Evolutionary conservation across 35 echinoderm and acorn worm genomes (phyloP).

Genomic region (Diadema setosum): DNA sequence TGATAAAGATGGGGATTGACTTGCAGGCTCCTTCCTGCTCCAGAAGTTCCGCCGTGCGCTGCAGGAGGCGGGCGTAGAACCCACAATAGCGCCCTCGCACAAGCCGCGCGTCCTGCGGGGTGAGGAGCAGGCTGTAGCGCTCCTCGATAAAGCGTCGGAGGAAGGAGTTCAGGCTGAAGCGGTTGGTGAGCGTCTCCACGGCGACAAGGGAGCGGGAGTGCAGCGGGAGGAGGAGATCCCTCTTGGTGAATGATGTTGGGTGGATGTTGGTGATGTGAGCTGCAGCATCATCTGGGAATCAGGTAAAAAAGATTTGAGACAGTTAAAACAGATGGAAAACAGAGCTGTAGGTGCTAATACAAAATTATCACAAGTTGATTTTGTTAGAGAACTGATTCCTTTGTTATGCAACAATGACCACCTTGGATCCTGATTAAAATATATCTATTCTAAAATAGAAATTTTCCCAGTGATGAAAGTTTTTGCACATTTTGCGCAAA

Average conservation of each 20-base stretch:
- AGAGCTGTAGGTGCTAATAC: no score
- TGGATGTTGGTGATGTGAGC: not conserved
- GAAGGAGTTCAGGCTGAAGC: not conserved
- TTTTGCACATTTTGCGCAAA: no score
- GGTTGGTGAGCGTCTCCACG: not conserved
- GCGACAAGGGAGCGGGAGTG: not conserved
- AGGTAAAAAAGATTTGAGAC: no score
- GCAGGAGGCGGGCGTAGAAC: not conserved
- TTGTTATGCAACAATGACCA: no score
- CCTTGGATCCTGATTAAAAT: no score
- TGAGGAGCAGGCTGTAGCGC: not conserved
- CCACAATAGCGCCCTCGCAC: not conserved
- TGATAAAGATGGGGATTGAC: not conserved
- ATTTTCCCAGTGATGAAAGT: no score
- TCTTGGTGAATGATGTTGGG: not conserved
- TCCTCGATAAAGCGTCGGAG: not conserved
- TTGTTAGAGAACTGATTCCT: no score
- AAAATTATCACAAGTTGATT: no score
- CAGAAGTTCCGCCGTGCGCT: not conserved
- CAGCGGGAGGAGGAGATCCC: slow-evolving; percentile 1
- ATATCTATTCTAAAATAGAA: no score
- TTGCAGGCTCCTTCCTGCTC: slow-evolving; percentile 4
- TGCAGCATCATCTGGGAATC: not conserved
- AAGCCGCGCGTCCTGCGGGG: not conserved
- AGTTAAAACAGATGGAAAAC: no score